These are phyloP conservation scores for Calidris pugnax DNA, from an alignment of 2,113 vertebrate genomes.

Conservation along the genomic window DNA sequence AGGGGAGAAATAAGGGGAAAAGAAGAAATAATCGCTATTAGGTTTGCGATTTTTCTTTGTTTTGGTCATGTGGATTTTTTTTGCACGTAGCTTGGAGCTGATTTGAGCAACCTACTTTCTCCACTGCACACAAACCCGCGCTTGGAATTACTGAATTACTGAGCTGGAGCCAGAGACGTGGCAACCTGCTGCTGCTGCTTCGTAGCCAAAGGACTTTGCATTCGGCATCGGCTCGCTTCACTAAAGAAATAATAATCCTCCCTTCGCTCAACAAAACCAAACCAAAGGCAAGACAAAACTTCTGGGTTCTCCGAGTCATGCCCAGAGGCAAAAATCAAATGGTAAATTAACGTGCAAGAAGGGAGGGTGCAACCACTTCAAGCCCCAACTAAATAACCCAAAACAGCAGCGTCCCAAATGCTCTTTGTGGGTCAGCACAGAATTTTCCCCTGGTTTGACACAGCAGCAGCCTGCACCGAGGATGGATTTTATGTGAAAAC, in stretches of 20 bases:
- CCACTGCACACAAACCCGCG: background rate
- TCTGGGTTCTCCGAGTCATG: background rate
- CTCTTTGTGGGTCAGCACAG: background rate
- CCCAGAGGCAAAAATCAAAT: background rate
- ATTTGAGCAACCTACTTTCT: background rate
- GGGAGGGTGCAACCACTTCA: background rate
- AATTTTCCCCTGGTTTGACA: background rate
- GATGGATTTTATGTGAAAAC: rapidly evolving
- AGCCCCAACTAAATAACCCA: background rate
- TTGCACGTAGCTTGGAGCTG: background rate
- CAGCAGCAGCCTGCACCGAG: background rate
- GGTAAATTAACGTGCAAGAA: background rate
- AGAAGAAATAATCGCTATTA: background rate
- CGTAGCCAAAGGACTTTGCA: background rate
- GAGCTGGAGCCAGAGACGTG: rapidly evolving
- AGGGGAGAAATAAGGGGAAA: background rate
- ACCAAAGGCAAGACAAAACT: background rate
- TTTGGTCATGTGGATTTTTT: background rate
- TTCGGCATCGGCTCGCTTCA: background rate
- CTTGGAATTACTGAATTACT: too few species aligned
- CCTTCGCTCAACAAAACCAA: background rate
- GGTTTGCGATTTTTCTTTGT: rapidly evolving
- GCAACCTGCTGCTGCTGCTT: background rate
- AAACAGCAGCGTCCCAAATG: rapidly evolving
- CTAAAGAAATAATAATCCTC: background rate